phyloP scores from a whole-genome alignment of 2,888 invertebrate genomes.

The Xestia c-nigrum region DNA sequence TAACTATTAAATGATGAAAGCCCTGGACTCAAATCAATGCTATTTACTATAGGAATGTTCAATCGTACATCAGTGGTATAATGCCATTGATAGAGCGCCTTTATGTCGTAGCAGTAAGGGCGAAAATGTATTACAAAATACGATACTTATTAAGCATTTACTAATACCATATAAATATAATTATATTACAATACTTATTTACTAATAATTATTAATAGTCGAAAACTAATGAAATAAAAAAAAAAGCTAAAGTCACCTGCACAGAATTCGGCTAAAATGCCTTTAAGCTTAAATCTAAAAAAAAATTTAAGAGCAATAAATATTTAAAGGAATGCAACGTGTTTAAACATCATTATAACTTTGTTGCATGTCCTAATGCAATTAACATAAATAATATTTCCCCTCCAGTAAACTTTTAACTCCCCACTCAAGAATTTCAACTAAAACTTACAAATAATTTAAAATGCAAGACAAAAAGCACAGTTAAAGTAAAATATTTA shows the following conservation, averaged over 20 bases:
- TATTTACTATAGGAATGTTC: not conserved
- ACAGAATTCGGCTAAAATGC: not conserved
- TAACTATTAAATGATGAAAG: not conserved
- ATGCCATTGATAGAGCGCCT: not conserved
- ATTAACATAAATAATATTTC: constrained; percentile 42
- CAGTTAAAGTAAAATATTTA: not conserved
- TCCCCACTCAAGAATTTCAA: constrained; percentile 19
- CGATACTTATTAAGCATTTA: no score
- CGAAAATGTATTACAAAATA: not conserved
- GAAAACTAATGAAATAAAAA: not conserved
- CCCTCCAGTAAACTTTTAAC: constrained; percentile 34
- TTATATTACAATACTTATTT: no score
- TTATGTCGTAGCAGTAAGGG: not conserved
- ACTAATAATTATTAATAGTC: not conserved
- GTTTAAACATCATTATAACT: constrained; percentile 38
- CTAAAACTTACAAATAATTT: constrained; percentile 1
- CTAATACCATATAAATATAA: no score
- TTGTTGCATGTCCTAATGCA: constrained; percentile 49
- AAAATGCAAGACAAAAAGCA: constrained; percentile 30
- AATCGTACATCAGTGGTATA: not conserved
- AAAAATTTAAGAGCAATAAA: not conserved
- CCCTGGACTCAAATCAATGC: not conserved
- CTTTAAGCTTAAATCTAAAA: not conserved
- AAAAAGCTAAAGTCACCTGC: not conserved
- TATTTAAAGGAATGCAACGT: constrained; percentile 25